These are phyloP conservation scores for cattle (Bos taurus) DNA, from an alignment of 2,113 vertebrate genomes.

Conservation along the genomic window ARS-UCD2.0 NC_037351.1:28805501-28806000, in stretches of 20 bases:
- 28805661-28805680: background rate
- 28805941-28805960: background rate
- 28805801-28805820: background rate
- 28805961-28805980: background rate
- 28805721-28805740: background rate
- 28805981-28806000: background rate
- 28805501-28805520: background rate
- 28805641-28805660: background rate
- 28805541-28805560: slow-evolving; percentile 23
- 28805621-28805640: background rate
- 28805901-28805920: background rate
- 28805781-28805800: rapidly evolving
- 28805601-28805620: slow-evolving; percentile 17
- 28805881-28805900: rapidly evolving
- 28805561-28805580: background rate
- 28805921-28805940: background rate
- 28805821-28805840: rapidly evolving
- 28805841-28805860: background rate
- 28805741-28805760: background rate
- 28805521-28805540: slow-evolving; percentile 37
- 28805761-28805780: rapidly evolving
- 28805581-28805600: slow-evolving; percentile 15
- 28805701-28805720: background rate
- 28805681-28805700: background rate
- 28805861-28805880: background rate